phyloP scores from a whole-genome alignment of 2,888 invertebrate species.

The Synergus japonicus region DNA sequence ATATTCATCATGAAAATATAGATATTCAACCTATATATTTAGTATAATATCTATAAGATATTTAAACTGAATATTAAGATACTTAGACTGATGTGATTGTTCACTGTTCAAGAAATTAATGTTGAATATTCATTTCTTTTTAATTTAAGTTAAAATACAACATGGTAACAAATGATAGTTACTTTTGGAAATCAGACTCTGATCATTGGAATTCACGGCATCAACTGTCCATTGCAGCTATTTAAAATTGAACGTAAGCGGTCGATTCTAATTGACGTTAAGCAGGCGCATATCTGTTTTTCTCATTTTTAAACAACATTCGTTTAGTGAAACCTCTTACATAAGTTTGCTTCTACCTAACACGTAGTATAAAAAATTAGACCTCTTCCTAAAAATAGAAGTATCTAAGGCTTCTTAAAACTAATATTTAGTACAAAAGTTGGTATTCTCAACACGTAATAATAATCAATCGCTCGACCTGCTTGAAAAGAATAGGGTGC shows the following conservation, averaged over 20 bases:
- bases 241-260: conserved; percentile 62
- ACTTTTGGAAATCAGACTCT: no score
- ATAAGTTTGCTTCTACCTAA: neutral
- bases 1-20: no score
- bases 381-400: neutral
- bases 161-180: neutral
- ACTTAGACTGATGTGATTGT: no score
- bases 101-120: no score
- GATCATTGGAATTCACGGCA: neutral
- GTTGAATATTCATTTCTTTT: neutral
- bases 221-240: conserved; percentile 49
- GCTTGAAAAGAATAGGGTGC: neutral
- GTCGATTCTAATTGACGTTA: conserved; percentile 68
- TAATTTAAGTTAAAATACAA: neutral
- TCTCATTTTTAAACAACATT: conserved; percentile 14
- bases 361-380: neutral
- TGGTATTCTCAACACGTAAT: conserved; percentile 1
- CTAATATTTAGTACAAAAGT: neutral
- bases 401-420: neutral
- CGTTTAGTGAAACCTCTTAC: neutral
- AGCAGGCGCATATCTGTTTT: conserved; percentile 68
- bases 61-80: neutral
- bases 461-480: neutral
- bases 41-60: no score
- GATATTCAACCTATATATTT: no score